Base-by-base conservation (phyloP, 2,113 vertebrate species). In the Pangasianodon hypophthalmus region DNA sequence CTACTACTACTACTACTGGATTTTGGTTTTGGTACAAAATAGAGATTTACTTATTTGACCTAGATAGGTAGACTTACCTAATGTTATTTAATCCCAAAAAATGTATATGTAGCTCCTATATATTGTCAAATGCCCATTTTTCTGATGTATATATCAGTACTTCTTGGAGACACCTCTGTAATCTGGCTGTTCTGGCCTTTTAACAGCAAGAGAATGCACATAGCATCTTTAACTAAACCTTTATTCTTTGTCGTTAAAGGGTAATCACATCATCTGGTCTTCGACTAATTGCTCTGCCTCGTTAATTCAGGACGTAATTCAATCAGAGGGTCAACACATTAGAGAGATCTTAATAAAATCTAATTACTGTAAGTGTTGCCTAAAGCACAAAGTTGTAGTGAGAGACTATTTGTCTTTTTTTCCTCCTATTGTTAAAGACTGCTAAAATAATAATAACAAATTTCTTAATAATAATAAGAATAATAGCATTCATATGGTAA, bases 381-480 rank as follows among this genome's bases (percentile, higher is more conserved):
- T 79, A 37, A 73, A 84, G 87, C 64, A 46, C 37, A 62, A 18
- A 52, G 67, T 77, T 14, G 0, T 21, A 54, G 6, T n/a, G n/a
- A 84, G 37, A 46, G n/a, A 84, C 26, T 24, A 3, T 80, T 67
- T 6, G 8, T 44, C 6, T 26, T 71, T 41, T 62, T 90, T 18
- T 24, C 2, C 1, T 62, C 1, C 11, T 26, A 80, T 90, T 90
- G 92, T 94, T 92, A 85, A 37, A 81, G 83, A 90, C 89, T 71
- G 82, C 92, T 73, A 48, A 11, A 48, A 48, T 26, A 41, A 73
- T 41, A 73, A 21, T 44, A 44, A 26, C 13, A 41, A 80, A 37
- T 37, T 85, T 85, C 93, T 90, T 71, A 64, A 84, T 93, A 94
- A 92, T 95, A 89, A 93, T 85, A 37, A 56, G 37, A 54, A 41